Conservation (phyloP, 64 coral and sea anemone genomes). For the Montipora capricornis region DNA sequence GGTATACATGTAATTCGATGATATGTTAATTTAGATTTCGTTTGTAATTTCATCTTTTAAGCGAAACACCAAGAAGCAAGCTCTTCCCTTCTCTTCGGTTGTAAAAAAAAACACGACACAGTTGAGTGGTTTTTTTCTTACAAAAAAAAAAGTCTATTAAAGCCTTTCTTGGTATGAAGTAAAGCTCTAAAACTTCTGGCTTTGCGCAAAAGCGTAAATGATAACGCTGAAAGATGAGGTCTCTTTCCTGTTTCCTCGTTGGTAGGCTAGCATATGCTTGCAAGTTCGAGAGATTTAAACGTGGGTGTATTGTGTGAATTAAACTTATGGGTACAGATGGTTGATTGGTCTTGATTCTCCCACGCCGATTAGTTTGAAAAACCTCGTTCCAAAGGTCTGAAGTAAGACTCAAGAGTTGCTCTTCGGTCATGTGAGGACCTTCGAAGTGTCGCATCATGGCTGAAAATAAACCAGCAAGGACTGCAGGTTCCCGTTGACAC, state of each 20-base stretch:
- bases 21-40: no score
- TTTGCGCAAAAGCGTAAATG: no score
- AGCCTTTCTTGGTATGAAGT: no score
- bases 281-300: not conserved
- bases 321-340: no score
- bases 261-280: not conserved
- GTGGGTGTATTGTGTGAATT: not conserved
- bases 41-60: not conserved
- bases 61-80: not conserved
- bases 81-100: no score
- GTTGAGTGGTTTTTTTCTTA: not conserved
- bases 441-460: constrained; percentile 19
- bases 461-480: not conserved
- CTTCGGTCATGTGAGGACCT: constrained; percentile 24
- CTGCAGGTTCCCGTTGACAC: not conserved
- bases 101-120: no score
- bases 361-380: not conserved
- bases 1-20: not conserved
- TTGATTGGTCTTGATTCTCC: not conserved
- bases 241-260: not conserved
- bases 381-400: not conserved
- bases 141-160: no score
- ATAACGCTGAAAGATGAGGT: no score
- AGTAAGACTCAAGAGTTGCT: not conserved
- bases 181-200: no score